Evolutionary conservation across 2,888 invertebrate genomes (phyloP), one percentile per base, ranked within the genome.

Genomic region (Ganaspis brasiliensis): DNA sequence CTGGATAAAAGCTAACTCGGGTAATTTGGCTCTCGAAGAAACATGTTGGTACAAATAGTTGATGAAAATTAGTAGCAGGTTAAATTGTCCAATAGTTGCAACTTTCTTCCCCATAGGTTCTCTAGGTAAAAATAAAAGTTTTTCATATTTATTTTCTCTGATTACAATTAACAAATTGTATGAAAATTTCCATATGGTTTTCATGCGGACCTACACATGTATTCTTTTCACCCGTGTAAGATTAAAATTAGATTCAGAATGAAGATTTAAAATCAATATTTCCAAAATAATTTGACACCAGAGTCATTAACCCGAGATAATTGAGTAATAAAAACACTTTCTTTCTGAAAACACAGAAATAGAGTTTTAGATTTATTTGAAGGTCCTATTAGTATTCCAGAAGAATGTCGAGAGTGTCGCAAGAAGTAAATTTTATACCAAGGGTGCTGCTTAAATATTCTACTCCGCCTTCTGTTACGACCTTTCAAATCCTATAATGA

Each of bases 1-100:
- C 83, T 82, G 81, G 81, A 79, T 83, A 79, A 81, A 81, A 78
- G 81, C 81, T 57, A 72, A 70, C 67, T 56, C 31, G 52, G n/a
- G 19, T 45, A 59, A 72, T 77, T 56, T 70, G 35, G 61, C 19
- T 6, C 63, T 37, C 63, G 14, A 40, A 61, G 61, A 61, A 61
- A 56, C 14, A 56, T 55, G 52, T 0, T 10, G 21, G 24, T 56
- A 24, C 56, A 55, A 55, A n/a, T n/a, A 55, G 19, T 55, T 31
- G 9, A 59, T 61, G 61, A 10, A 61, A 37, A 61, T 61, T 45
- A 10, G 31, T 10, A 26, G 16, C n/a, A 31, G 31, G 31, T 59
- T 31, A 6, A 31, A 31, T 31, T 6, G 31, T 6, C 31, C 6
- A 31, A 31, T 31, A 2, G 6, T 31, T 6, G 6, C 31, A 31